Evolutionary conservation across 2,888 invertebrate genomes (phyloP).

Genomic region (Drosophila koepferae): DNA sequence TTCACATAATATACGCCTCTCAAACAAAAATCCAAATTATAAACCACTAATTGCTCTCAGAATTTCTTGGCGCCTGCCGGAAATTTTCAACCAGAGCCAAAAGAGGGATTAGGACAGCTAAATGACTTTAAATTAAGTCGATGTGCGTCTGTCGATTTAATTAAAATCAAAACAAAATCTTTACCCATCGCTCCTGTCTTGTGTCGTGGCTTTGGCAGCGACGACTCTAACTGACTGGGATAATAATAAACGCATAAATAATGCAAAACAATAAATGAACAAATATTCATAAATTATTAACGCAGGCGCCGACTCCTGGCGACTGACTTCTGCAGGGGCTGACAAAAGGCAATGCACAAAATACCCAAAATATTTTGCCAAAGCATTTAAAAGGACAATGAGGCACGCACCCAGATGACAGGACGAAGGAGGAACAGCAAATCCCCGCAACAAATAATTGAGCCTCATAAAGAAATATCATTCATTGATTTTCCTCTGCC

Average conservation of each 20-base stretch:
- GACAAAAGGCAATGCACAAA: constrained; percentile 67
- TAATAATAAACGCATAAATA: constrained; percentile 80
- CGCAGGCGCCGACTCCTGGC: constrained; percentile 49
- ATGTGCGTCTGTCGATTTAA: constrained; percentile 78
- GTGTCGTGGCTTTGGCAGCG: neutral
- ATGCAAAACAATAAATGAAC: constrained; percentile 81
- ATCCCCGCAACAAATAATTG: constrained; percentile 83
- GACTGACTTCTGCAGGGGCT: constrained; percentile 25
- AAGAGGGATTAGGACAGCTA: constrained; percentile 58
- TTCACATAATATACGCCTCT: neutral
- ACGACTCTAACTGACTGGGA: constrained; percentile 33
- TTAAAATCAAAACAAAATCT: constrained; percentile 81
- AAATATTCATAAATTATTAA: constrained; percentile 82
- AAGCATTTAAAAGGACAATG: constrained; percentile 81
- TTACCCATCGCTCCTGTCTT: constrained; percentile 33
- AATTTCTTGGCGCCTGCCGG: constrained; percentile 4
- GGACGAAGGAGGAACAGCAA: constrained; percentile 63
- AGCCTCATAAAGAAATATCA: constrained; percentile 79
- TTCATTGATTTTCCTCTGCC: constrained; percentile 77
- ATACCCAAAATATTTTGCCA: constrained; percentile 80
- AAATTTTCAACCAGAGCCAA: constrained; percentile 16
- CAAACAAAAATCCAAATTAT: neutral
- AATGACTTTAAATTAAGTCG: constrained; percentile 78
- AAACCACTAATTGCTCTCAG: constrained; percentile 25
- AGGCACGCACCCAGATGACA: constrained; percentile 68